Base-by-base conservation (phyloP, 2,888 invertebrate species). In the Calliphora vomitoria region DNA sequence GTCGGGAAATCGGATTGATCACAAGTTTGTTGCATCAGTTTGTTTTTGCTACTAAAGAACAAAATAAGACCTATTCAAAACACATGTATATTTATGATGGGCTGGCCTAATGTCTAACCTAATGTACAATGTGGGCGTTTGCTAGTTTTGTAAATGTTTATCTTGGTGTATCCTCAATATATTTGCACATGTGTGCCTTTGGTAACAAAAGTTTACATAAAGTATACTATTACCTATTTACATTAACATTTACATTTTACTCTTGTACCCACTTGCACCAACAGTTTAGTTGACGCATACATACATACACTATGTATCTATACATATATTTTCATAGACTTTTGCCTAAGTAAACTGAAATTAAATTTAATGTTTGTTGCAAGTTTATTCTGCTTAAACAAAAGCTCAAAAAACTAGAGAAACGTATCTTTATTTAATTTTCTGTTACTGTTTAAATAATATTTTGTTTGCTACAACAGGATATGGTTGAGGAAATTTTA, bases 71-170 rank as follows among this genome's bases (percentile, higher is more conserved):
- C 25, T 25, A 25, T 2, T 25, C 25, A 25, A 25, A 25, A 25
- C 2, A 25, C 2, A 25, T 25, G 1, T 2, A 25, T 25, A 25
- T 25, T 25, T 2, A 1, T 25, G 25, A 25, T 1, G 25, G 25
- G 25, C 25, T 1, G 25, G 25, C 2, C 25, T 25, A 25, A 25
- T 25, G 25, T 25, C 2, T 25, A 25, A 25, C 25, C 25, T 25
- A 25, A 25, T 25, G 25, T 25, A 25, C 25, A 64, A 8, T 76
- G 85, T 85, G 75, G 85, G 85, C 85, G 85, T 81, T 68, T 80
- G 75, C 60, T 47, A 85, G 80, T 69, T 81, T 85, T 69, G 75
- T 81, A 85, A 85, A 69, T 81, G 75, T 85, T 75, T 85, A 85
- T 81, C 80, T 85, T 69, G 53, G 53, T 47, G 25, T 69, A 69